Conservation (phyloP, 2,888 invertebrate genomes). For the Eulithis prunata region DNA sequence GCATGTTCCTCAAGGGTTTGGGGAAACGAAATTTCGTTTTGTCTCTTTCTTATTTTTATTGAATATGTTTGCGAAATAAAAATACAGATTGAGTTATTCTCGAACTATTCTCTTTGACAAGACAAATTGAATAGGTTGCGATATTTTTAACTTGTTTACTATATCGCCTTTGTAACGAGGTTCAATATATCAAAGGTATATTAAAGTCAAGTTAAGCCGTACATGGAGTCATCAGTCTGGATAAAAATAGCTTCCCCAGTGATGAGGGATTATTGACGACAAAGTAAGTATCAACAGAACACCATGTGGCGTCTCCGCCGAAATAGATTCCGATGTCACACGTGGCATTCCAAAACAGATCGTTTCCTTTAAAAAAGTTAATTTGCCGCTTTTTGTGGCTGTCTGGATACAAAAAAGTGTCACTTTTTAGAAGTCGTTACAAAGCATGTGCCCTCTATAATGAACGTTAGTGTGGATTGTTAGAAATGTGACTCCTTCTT, state of each 20-base stretch:
- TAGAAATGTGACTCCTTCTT: conserved; percentile 76
- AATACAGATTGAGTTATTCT: conserved; percentile 55
- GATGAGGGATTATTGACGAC: conserved; percentile 79
- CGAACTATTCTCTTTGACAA: conserved; percentile 1
- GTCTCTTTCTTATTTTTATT: conserved; percentile 65
- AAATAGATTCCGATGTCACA: conserved; percentile 79
- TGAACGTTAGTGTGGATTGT: conserved; percentile 68
- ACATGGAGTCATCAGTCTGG: conserved; percentile 70
- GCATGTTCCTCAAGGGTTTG: conserved; percentile 65
- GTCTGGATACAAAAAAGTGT: conserved; percentile 65
- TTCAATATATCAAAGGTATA: conserved; percentile 69
- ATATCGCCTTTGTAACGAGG: conserved; percentile 60
- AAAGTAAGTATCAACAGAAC: conserved; percentile 74
- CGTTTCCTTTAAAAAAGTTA: conserved; percentile 84
- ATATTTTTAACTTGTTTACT: conserved; percentile 17
- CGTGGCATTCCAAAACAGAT: conserved; percentile 81
- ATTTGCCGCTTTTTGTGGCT: conserved; percentile 77
- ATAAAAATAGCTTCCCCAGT: conserved; percentile 74
- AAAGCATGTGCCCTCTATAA: conserved; percentile 77
- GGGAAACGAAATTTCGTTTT: conserved; percentile 66
- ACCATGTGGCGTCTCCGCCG: conserved; percentile 69
- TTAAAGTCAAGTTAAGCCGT: conserved; percentile 74
- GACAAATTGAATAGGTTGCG: no score
- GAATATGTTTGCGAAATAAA: conserved; percentile 63
- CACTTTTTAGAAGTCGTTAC: conserved; percentile 74